These are phyloP conservation scores for Rousettus madagascariensis DNA, from an alignment of 2,797 vertebrate genomes.

Conservation along the genomic window DNA sequence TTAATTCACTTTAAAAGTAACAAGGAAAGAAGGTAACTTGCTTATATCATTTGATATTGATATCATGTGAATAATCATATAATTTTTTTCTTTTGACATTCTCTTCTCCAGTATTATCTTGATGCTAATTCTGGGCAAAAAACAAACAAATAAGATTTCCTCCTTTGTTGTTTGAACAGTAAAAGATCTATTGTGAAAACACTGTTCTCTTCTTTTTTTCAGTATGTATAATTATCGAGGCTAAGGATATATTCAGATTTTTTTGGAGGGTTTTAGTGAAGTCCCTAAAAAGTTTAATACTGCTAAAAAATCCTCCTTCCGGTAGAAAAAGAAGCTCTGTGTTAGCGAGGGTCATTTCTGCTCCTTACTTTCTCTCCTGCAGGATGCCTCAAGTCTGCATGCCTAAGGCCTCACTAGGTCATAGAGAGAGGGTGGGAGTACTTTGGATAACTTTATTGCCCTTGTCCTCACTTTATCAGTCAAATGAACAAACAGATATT, in stretches of 20 bases:
- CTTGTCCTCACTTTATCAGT: not conserved
- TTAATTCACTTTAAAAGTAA: not conserved
- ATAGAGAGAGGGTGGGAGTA: not conserved
- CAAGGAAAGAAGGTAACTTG: not conserved
- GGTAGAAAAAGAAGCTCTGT: not conserved
- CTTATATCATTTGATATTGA: conserved; percentile 28
- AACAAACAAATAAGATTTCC: not conserved
- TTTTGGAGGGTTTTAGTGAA: conserved; percentile 2
- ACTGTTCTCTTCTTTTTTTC: not conserved
- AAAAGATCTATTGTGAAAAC: conserved; percentile 41
- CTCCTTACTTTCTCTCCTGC: not conserved
- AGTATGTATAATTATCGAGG: conserved; percentile 12
- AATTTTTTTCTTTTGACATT: conserved; percentile 53
- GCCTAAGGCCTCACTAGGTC: not conserved
- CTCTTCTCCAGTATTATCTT: conserved; percentile 25
- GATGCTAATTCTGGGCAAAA: conserved; percentile 36
- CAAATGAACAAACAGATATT: not conserved
- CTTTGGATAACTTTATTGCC: not conserved
- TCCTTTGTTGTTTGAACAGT: conserved; percentile 45
- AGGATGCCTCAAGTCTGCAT: not conserved
- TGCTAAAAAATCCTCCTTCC: not conserved
- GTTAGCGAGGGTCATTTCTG: not conserved
- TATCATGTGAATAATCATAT: conserved; percentile 52
- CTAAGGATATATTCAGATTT: conserved; percentile 15
- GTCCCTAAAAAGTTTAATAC: not conserved